Base-by-base conservation (phyloP, 2,888 invertebrate genomes). In the Nyleta sp. region DNA sequence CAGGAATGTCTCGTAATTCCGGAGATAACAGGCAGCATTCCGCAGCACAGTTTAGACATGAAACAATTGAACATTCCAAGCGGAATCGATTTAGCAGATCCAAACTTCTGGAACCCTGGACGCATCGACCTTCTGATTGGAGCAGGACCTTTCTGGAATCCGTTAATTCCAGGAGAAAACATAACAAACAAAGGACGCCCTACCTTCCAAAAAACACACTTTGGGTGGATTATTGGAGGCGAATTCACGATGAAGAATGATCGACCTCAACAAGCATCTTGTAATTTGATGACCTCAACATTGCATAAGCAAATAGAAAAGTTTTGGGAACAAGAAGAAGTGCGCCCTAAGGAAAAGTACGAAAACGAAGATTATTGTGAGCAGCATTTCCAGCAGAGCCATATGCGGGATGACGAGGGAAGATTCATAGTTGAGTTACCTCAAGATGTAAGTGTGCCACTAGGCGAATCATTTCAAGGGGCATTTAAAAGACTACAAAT, bases 381-480 rank as follows among this genome's bases (percentile, higher is more conserved):
- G 13, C 6, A 22, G 6, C 57, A 57, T 13, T 57, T 42, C 15
- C 8, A 57, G 20, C 24, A 22, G 2, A 57, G 42, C 13, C 38
- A 57, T 15, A 28, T 20, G 3, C 20, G 71, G 8, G 60, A 73
- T 31, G 11, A 33, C 2, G 24, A 48, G 7, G 28, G 28, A n/a
- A 38, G 77, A 40, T 79, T 70, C 20, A 46, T 76, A 13, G 81
- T 81, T 2, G 60, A 55, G 15, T 52, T 80, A 18, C 79, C 70
- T 3, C 28, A 55, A 13, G 17, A 53, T 13, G 2, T 6, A 10
- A 33, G 44, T n/a, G 17, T 64, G 10, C 5, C 17, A 4, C 35
- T 81, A 15, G 79, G 79, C 31, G 59, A 80, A 6, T 80, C 79
- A 2, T 40, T 40, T 7, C 17, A 73, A 1, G 18, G n/a, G 15